Conservation (phyloP, 2,113 vertebrate species). For the Campylomormyrus tamandua region DNA sequence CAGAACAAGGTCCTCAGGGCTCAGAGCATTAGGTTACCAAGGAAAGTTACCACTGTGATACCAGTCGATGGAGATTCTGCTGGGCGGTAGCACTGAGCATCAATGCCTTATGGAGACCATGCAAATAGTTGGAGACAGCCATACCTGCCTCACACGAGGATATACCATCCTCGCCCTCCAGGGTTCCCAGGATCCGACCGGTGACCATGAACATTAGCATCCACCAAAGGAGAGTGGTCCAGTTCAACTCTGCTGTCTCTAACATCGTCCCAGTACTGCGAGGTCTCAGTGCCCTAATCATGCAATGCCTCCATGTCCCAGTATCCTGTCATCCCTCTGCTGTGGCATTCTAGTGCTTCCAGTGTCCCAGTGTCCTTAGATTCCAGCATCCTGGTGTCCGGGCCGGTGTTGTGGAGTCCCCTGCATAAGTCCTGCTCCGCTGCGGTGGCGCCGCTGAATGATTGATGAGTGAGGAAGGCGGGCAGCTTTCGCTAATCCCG, state of each 20-base stretch:
- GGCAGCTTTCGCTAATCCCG: conserved; percentile 48
- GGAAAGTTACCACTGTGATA: background rate
- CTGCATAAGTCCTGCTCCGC: conserved; percentile 27
- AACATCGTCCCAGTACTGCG: background rate
- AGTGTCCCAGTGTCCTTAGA: background rate
- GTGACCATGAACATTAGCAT: conserved; percentile 18
- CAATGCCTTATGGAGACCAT: background rate
- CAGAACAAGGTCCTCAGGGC: background rate
- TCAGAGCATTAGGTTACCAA: background rate
- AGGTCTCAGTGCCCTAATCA: background rate
- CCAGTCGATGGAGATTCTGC: background rate
- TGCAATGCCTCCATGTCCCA: background rate
- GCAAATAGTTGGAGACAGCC: background rate
- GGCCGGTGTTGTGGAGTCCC: background rate
- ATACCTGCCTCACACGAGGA: conserved; percentile 54
- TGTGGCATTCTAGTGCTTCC: background rate
- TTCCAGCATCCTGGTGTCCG: background rate
- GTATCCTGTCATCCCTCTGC: background rate
- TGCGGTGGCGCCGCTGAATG: conserved; percentile 52
- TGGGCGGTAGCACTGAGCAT: background rate
- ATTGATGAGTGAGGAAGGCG: conserved; percentile 48
- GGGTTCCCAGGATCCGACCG: conserved; percentile 4
- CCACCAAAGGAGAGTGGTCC: conserved; percentile 31
- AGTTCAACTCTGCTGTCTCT: background rate
- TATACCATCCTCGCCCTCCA: conserved; percentile 11